Conservation (phyloP, 2,113 vertebrate species). For the Suricata suricatta region DNA sequence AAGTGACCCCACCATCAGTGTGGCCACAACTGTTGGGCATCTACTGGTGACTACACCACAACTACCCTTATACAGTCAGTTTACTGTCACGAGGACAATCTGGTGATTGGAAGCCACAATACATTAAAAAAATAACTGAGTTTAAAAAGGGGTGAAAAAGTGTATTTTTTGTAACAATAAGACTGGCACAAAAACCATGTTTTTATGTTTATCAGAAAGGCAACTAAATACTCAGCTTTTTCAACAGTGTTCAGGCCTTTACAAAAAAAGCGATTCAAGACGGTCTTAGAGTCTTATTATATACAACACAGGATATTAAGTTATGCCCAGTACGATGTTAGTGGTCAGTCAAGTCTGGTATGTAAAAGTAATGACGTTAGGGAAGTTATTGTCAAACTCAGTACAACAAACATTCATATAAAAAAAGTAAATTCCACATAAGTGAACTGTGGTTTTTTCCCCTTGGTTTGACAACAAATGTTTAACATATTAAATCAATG, state of each 20-base stretch:
- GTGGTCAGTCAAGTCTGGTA: constrained; percentile 84
- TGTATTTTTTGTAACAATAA: constrained; percentile 74
- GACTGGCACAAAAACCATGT: constrained; percentile 83
- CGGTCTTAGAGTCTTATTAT: constrained; percentile 73
- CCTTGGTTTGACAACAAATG: constrained; percentile 85
- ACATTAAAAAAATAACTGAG: background rate
- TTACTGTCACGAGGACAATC: constrained; percentile 74
- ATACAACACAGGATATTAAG: constrained; percentile 73
- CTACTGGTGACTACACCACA: constrained; percentile 42
- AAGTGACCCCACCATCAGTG: constrained; percentile 45
- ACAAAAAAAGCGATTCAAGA: constrained; percentile 72
- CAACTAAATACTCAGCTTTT: constrained; percentile 86
- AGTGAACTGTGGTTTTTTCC: constrained; percentile 85
- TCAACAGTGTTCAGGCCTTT: constrained; percentile 87
- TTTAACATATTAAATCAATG: constrained; percentile 82
- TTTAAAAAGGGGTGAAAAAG: constrained; percentile 54
- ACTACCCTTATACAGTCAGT: constrained; percentile 67
- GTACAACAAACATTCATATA: constrained; percentile 84
- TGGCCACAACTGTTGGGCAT: constrained; percentile 30
- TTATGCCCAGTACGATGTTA: constrained; percentile 85
- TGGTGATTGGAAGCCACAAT: constrained; percentile 75
- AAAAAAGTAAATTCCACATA: constrained; percentile 87
- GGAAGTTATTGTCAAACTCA: constrained; percentile 84
- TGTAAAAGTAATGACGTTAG: constrained; percentile 83
- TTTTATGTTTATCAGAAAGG: constrained; percentile 82